Conservation (phyloP, 2,113 vertebrate species). For the Sceloporus undulatus region DNA sequence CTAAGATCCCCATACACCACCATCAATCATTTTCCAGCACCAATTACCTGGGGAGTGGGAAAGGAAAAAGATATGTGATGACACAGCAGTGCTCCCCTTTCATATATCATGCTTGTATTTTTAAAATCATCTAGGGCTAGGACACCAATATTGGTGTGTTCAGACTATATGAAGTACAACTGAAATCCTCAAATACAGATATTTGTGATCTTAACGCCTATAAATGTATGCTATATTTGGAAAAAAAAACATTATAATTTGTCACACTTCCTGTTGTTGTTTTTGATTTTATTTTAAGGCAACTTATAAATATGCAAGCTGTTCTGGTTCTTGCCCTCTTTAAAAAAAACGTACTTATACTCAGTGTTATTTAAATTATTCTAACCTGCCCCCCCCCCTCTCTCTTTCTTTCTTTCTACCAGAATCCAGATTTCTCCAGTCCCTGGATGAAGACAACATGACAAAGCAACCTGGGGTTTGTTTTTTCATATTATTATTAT, state of each 20-base stretch:
- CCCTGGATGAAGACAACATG: slow-evolving; percentile 95
- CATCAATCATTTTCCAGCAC: neutral
- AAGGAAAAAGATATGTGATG: neutral
- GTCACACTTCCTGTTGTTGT: neutral
- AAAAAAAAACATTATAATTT: neutral
- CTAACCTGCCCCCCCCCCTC: neutral
- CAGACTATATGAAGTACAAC: neutral
- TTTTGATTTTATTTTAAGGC: neutral
- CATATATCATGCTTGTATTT: too few species aligned
- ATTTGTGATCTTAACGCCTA: too few species aligned
- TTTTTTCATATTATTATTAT: slow-evolving; percentile 71
- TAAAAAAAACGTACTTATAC: neutral
- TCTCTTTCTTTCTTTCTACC: slow-evolving; percentile 4
- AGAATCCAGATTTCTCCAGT: slow-evolving; percentile 95
- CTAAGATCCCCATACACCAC: too few species aligned
- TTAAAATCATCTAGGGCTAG: too few species aligned
- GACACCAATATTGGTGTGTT: too few species aligned
- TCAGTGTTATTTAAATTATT: neutral
- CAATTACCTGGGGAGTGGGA: neutral
- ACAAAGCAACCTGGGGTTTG: slow-evolving; percentile 97
- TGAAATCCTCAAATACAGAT: neutral
- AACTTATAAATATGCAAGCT: neutral
- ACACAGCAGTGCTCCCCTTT: too few species aligned
- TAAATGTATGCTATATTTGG: neutral
- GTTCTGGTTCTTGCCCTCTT: neutral